Conservation (phyloP, 2,888 invertebrate species). For the Azorinus chamasolen region DNA sequence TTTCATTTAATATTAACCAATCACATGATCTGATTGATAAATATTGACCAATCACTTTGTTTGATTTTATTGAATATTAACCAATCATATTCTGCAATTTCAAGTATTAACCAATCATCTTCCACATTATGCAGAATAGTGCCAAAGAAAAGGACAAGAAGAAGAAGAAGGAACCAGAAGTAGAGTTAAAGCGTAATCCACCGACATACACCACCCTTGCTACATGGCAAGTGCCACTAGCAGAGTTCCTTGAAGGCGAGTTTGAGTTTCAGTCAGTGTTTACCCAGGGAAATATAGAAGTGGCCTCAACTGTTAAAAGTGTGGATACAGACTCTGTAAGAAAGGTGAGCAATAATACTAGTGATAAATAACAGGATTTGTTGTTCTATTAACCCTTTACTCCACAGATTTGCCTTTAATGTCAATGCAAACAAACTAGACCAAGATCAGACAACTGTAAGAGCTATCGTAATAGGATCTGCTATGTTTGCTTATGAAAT, state of each 20-base stretch:
- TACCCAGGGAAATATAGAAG: constrained; percentile 70
- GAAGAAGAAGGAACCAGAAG: constrained; percentile 81
- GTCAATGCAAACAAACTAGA: too few species aligned
- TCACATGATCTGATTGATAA: too few species aligned
- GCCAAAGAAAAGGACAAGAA: constrained; percentile 71
- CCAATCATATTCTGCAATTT: too few species aligned
- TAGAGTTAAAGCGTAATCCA: constrained; percentile 79
- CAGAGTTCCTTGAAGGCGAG: constrained; percentile 82
- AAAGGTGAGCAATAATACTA: constrained; percentile 64
- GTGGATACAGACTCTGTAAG: constrained; percentile 60
- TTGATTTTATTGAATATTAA: too few species aligned
- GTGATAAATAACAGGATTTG: too few species aligned
- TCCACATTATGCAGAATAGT: constrained; percentile 33
- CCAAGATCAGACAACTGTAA: too few species aligned
- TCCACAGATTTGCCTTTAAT: too few species aligned
- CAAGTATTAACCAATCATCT: not conserved
- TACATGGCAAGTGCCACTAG: constrained; percentile 80
- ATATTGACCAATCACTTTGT: too few species aligned
- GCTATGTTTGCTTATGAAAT: too few species aligned
- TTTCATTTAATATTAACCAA: too few species aligned
- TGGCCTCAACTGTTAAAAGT: constrained; percentile 69
- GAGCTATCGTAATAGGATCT: too few species aligned
- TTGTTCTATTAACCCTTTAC: too few species aligned
- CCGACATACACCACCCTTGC: constrained; percentile 80
- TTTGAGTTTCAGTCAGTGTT: constrained; percentile 72